Evolutionary conservation across 2,113 vertebrate genomes (phyloP).

Genomic region (Oryzias melastigma): DNA sequence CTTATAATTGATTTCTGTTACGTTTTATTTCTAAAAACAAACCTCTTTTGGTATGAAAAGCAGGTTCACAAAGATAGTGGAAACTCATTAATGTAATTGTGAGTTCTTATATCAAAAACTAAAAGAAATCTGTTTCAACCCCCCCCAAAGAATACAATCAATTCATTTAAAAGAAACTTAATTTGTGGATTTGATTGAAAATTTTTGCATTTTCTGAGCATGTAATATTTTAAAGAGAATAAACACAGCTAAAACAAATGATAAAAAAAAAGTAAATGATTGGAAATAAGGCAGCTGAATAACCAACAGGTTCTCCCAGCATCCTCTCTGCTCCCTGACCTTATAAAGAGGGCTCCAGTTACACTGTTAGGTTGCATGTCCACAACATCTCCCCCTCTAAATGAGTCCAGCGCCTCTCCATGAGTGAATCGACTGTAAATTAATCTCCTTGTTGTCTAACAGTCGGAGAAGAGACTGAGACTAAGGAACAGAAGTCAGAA

Average conservation of each 20-base stretch:
- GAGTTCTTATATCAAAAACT: too few relatives aligned
- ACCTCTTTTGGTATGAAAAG: too few relatives aligned
- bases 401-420: constrained; percentile 50
- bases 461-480: constrained; percentile 16
- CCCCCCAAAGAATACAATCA: too few relatives aligned
- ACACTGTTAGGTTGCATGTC: constrained; percentile 46
- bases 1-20: too few relatives aligned
- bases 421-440: constrained; percentile 54
- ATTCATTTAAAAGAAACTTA: too few relatives aligned
- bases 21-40: too few relatives aligned
- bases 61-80: too few relatives aligned
- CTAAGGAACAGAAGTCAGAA: constrained; percentile 18
- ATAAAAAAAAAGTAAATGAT: constrained; percentile 3
- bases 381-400: constrained; percentile 45
- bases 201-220: too few relatives aligned
- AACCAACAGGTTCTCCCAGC: constrained; percentile 30
- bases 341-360: constrained; percentile 49
- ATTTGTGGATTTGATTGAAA: too few relatives aligned
- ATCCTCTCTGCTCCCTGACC: constrained; percentile 27
- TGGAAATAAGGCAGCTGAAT: constrained; percentile 11
- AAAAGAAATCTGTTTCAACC: too few relatives aligned
- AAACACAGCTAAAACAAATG: neutral
- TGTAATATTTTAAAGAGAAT: neutral
- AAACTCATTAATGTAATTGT: too few relatives aligned
- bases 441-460: constrained; percentile 64